Base-by-base conservation (phyloP, 1,140 invertebrate species). In the Mactra quadrangularis region DNA sequence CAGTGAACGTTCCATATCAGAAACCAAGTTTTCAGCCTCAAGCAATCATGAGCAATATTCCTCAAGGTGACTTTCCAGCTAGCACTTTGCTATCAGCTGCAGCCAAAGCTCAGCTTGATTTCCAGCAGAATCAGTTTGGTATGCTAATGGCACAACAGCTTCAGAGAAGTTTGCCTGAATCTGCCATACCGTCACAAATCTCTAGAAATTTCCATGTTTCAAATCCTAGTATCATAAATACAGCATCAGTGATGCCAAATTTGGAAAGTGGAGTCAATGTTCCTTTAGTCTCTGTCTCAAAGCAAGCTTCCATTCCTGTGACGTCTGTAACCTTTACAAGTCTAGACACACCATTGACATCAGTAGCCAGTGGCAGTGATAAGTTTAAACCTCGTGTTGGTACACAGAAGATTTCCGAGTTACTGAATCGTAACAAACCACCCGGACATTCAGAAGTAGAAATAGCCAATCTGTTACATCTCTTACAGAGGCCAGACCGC, bases 41-140 rank as follows among this genome's bases (percentile, higher is more conserved):
- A 52, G 84, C 86, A 57, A 62, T 87, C 33, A 50, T 84, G n/a
- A 72, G 55, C 45, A 81, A 77, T 45, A 84, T 91, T 91, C 71
- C 90, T 91, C 81, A 91, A 90, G 52, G 86, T 71, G 83, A 90
- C 41, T 90, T 90, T 71, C 90, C 90, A 29, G 90, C 90, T 25
- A 91, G 90, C 70, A 89, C 82, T 74, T 71, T 91, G 25, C 71
- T 91, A 38, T 88, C 90, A 4, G 89, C 90, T 4, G 90, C 90
- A 27, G 90, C 90, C 15, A 86, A 87, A 55, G 87, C 88, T 19
- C 89, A 90, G 74, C 68, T 89, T 33, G 77, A 82, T 57, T 87
- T 88, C 64, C 86, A 88, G 53, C 74, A 62, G 38, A 77, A 68
- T 47, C 66, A 64, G 15, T 52, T 82, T 11, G 33, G 52, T 13